These are phyloP conservation scores for Hemibagrus wyckioides DNA, from an alignment of 2,113 vertebrate species.

Conservation along the genomic window DNA sequence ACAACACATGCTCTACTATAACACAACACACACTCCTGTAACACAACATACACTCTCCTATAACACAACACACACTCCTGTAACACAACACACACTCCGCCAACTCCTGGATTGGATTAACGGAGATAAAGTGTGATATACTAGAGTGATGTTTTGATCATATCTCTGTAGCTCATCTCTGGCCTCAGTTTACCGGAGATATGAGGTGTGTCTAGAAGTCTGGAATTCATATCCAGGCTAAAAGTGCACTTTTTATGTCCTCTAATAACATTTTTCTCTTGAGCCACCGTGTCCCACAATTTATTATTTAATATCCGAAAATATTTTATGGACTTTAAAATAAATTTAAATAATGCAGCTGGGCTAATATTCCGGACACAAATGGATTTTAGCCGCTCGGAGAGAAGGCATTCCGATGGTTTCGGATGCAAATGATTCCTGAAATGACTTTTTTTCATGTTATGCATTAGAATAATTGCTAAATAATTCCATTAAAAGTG, in stretches of 20 bases:
- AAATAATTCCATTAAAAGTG: slow-evolving; percentile 52
- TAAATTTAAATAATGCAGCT: slow-evolving; percentile 4
- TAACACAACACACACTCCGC: no score
- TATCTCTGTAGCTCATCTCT: not conserved
- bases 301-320: not conserved
- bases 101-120: no score
- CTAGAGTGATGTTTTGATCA: no score
- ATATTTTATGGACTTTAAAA: not conserved
- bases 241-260: not conserved
- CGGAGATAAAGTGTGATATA: no score
- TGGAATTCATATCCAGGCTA: not conserved
- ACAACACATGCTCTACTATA: no score
- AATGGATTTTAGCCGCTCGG: not conserved
- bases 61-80: no score
- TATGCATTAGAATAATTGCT: slow-evolving; percentile 44
- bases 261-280: not conserved
- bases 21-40: no score
- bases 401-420: not conserved
- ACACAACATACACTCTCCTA: no score
- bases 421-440: slow-evolving; percentile 59
- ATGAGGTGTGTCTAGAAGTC: not conserved
- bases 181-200: not conserved
- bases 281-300: not conserved
- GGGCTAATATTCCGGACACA: not conserved
- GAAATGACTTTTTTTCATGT: slow-evolving; percentile 55